phyloP scores from a whole-genome alignment of 2,797 vertebrate species.

The Alfaro cultratus region DNA sequence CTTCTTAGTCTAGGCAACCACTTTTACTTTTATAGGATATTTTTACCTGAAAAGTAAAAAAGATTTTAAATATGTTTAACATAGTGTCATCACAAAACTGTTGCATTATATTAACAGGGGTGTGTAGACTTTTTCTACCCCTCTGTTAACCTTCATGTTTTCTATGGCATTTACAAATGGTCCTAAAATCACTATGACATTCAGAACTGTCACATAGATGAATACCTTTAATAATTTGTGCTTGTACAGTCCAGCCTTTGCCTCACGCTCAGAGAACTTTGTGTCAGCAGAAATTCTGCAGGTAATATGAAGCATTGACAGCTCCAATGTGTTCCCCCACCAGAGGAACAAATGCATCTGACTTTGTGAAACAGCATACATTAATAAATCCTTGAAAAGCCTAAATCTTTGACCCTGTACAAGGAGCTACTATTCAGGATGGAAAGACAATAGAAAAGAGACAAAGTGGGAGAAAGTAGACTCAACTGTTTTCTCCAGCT shows the following conservation, averaged over 20 bases:
- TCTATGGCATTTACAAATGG: constrained; percentile 41
- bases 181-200: constrained; percentile 40
- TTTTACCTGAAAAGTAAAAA: neutral
- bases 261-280: neutral
- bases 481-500: constrained; percentile 17
- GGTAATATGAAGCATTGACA: constrained; percentile 36
- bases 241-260: constrained; percentile 1
- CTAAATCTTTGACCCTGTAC: neutral
- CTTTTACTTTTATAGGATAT: neutral
- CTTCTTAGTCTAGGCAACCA: neutral
- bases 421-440: neutral
- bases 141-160: constrained; percentile 36
- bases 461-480: neutral
- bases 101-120: neutral
- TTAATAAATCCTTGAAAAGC: constrained; percentile 16
- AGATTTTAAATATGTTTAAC: neutral
- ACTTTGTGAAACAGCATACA: constrained; percentile 31
- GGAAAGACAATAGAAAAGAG: constrained; percentile 14
- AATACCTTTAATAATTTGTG: constrained; percentile 28
- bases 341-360: constrained; percentile 19
- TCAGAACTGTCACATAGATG: constrained; percentile 28
- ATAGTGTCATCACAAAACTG: neutral
- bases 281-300: constrained; percentile 29
- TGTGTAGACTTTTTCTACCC: neutral
- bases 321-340: constrained; percentile 20